Evolutionary conservation across 2,797 vertebrate genomes (phyloP), one percentile per base, ranked within the genome.

Genomic region (Eupleurogrammus muticus): DNA sequence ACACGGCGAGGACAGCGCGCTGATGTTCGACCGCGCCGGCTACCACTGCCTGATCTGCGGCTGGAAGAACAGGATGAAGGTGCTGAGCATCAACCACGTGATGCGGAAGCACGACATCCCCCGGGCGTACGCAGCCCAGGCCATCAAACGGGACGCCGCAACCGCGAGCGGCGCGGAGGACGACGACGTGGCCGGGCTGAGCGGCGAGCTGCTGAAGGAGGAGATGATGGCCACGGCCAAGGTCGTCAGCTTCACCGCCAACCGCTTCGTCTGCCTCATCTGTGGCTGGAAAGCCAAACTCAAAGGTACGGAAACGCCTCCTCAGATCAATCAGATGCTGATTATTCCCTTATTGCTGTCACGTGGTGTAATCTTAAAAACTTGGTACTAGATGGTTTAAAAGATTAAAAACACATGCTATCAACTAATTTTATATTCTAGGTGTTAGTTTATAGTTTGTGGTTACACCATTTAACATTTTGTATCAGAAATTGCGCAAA

Each of bases 261-360:
- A 65, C 77, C 82, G 87, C 80, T 92, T 80, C 1, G 65, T 82
- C 10, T 92, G 91, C 34, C 70, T 84, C 5, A 63, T 90, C 57
- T 92, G 91, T 2, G 86, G 89, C 62, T 92, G 89, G 88, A 91
- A 87, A 52, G 83, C 72, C 72, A 92, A 90, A 50, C 67, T 85
- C 0, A 90, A 87, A 89, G 88, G 91, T 92, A 70, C 5, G 5
- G 4, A 16, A 11, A 3, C 4, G 0, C 11, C 13, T 5, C 13
- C n/a, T n/a, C n/a, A n/a, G n/a, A n/a, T n/a, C n/a, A n/a, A n/a
- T n/a, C n/a, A n/a, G n/a, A n/a, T n/a, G n/a, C n/a, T n/a, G n/a
- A n/a, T n/a, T n/a, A n/a, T n/a, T n/a, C n/a, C n/a, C n/a, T n/a
- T n/a, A n/a, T n/a, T n/a, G n/a, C n/a, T n/a, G n/a, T n/a, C n/a